phyloP scores from a whole-genome alignment of 2,113 vertebrate genomes.

The Scopus umbretta region DNA sequence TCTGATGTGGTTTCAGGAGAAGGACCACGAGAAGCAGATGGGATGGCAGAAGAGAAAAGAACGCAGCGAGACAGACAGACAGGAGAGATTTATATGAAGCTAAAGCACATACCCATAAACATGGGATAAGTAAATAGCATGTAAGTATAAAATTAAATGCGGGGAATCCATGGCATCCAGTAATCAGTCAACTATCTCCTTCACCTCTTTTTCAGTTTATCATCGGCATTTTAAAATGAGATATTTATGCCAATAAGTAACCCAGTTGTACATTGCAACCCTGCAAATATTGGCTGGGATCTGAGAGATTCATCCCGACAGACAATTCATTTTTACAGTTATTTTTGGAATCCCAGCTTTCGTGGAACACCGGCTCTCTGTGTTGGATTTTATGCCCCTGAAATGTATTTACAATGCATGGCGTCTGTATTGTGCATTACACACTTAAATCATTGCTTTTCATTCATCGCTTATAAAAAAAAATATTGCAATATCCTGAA shows the following conservation, averaged over 20 bases:
- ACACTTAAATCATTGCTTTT: conserved; percentile 61
- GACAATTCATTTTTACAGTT: conserved; percentile 61
- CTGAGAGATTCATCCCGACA: conserved; percentile 38
- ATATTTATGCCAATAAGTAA: conserved; percentile 50
- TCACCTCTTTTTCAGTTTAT: conserved; percentile 35
- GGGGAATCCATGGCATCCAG: neutral
- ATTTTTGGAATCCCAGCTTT: conserved; percentile 56
- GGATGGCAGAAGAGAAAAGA: conserved; percentile 50
- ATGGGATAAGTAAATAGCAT: conserved; percentile 38
- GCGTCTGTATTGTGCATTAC: conserved; percentile 60
- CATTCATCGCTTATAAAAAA: conserved; percentile 46
- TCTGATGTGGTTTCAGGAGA: conserved; percentile 50
- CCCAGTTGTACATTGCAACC: conserved; percentile 32
- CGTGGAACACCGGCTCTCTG: conserved; percentile 36
- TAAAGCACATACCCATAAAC: conserved; percentile 51
- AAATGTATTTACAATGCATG: conserved; percentile 64
- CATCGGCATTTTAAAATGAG: conserved; percentile 28
- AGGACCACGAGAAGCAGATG: conserved; percentile 55
- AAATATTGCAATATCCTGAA: conserved; percentile 46
- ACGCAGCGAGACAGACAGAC: conserved; percentile 5
- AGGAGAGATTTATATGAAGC: conserved; percentile 55
- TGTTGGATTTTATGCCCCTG: conserved; percentile 61
- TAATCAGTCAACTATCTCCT: conserved; percentile 44
- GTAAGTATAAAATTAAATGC: conserved; percentile 48
- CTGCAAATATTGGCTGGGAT: conserved; percentile 30